Base-by-base conservation (phyloP, 2,113 vertebrate species). In the Beaufortia kweichowensis region DNA sequence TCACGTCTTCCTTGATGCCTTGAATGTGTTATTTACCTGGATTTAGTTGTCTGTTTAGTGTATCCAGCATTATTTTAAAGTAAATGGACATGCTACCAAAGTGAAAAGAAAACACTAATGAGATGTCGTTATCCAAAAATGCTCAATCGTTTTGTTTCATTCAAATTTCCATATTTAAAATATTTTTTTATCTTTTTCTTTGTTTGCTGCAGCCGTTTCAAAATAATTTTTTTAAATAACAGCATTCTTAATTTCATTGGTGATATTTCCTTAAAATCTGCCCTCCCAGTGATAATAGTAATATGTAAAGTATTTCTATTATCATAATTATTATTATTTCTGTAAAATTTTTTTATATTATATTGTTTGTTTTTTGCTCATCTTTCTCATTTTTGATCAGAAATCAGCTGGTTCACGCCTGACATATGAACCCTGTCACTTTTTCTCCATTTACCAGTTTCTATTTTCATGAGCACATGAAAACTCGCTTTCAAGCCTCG, bases 1-100 rank as follows among this genome's bases (percentile, higher is more conserved):
- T 73, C 56, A 61, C 3, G 70, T 74, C 70, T 61, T 78, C 56
- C 76, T 53, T 61, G 70, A 74, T 74, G 70, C 70, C 70, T 61
- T 61, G 70, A 74, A 61, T 74, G 70, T 74, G 70, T 74, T 74
- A 24, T 59, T 74, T 7, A 41, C 39, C 69, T 43, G 53, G 35
- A 26, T 72, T 60, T 60, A 26, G 35, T 28, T 41, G 53, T 59
- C 35, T 46, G 55, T 43, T 61, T 53, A 46, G 66, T 19, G 46
- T 15, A 43, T 57, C 64, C 7, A 19, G 29, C 41, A 35, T 48
- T 63, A 33, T 75, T n/a, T 75, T 50, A n/a, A 50, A 29, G 26
- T 57, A 19, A 71, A 62, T 21, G 57, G 33, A 78, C 21, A 46
- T 33, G 33, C 39, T 63, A 62, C 57, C 48, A 62, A 65, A 76